A percentile compares a stretch with the other conserved stretches of the same genome.
Conservation (phyloP, 1,140 invertebrate species). For the Euglossa dilemma region DNA sequence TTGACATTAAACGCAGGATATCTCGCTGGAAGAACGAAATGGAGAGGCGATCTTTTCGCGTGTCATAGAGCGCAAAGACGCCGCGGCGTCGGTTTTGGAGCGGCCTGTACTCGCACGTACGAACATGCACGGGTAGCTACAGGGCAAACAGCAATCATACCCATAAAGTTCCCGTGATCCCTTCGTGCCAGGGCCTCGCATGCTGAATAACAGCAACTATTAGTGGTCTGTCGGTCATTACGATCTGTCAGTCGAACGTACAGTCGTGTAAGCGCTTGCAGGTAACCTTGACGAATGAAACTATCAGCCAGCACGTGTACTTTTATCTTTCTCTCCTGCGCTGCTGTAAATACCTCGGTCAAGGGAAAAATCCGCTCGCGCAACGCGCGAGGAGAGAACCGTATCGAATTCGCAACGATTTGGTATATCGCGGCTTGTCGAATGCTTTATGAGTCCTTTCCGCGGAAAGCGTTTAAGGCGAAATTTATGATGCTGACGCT, state of each 20-base stretch:
- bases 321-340: neutral
- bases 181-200: slow-evolving; percentile 57
- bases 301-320: slow-evolving; percentile 1
- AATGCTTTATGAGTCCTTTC: neutral
- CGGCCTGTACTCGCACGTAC: slow-evolving; percentile 24
- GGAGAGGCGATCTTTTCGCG: neutral
- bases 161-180: slow-evolving; percentile 59
- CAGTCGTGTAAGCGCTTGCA: slow-evolving; percentile 19
- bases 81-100: slow-evolving; percentile 12
- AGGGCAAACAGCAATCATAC: slow-evolving; percentile 55
- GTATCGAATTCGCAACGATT: neutral
- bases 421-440: neutral
- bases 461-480: neutral
- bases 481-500: neutral
- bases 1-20: no score
- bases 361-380: neutral
- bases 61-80: neutral
- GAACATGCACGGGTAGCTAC: slow-evolving; percentile 49
- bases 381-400: neutral
- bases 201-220: slow-evolving; percentile 62
- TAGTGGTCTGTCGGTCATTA: slow-evolving; percentile 52
- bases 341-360: neutral
- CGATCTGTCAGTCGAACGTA: slow-evolving; percentile 39
- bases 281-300: slow-evolving; percentile 45
- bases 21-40: neutral